phyloP scores from a whole-genome alignment of 2,888 invertebrate genomes.

The Xylota segnis region DNA sequence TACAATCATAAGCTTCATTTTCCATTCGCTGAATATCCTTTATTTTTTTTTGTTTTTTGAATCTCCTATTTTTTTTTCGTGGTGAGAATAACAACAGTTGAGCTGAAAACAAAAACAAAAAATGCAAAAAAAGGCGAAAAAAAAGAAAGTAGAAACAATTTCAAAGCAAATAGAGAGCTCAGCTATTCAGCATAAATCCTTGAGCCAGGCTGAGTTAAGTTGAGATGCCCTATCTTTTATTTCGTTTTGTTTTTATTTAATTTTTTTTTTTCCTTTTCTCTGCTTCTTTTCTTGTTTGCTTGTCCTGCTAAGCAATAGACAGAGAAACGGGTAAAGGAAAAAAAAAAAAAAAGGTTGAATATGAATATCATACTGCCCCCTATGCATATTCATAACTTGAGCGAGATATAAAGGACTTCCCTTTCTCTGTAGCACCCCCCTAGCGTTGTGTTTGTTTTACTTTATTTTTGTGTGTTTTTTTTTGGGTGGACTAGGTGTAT shows the following conservation, averaged over 20 bases:
- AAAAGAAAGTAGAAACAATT: conserved; percentile 44
- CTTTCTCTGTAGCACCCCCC: conserved; percentile 13
- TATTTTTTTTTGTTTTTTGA: conserved; percentile 18
- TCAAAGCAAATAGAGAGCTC: conserved; percentile 71
- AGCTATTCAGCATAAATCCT: conserved; percentile 75
- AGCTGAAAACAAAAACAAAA: conserved; percentile 40
- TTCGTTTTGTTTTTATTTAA: conserved; percentile 25
- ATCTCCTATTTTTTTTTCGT: conserved; percentile 52
- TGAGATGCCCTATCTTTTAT: conserved; percentile 65
- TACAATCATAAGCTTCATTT: conserved; percentile 70
- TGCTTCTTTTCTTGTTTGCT: conserved; percentile 32
- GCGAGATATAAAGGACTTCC: conserved; percentile 65
- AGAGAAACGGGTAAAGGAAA: conserved; percentile 9
- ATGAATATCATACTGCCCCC: conserved; percentile 58
- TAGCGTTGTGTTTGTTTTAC: conserved; percentile 15
- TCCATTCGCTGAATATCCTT: conserved; percentile 65
- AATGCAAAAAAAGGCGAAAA: conserved; percentile 11
- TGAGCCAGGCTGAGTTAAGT: conserved; percentile 70
- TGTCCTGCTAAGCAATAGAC: conserved; percentile 56
- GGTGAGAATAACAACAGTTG: conserved; percentile 70
- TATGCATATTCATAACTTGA: conserved; percentile 70
- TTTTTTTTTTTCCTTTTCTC: conserved; percentile 31
- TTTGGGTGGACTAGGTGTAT: conserved; percentile 2
- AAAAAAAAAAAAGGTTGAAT: conserved; percentile 28
- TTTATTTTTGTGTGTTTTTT: background rate